These are phyloP conservation scores for Passer montanus DNA, from an alignment of 2,113 vertebrate genomes.

Conservation along the genomic window DNA sequence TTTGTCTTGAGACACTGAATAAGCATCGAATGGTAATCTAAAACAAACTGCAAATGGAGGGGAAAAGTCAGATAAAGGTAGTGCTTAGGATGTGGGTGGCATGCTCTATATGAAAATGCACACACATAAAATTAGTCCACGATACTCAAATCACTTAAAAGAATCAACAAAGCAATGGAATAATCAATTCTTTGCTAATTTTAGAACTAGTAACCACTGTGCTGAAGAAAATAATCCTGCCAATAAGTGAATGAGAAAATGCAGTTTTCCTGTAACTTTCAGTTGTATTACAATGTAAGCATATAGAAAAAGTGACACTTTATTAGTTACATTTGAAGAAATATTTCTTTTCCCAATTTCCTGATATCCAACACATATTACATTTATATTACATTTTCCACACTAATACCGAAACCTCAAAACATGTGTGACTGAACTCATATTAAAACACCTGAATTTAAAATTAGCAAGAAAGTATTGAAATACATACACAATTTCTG, in stretches of 20 bases:
- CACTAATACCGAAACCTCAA: not conserved
- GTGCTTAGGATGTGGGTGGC: not conserved
- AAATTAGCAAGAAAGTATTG: not conserved
- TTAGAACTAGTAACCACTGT: not conserved
- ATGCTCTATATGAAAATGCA: not conserved
- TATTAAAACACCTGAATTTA: not conserved
- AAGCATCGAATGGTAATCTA: not conserved
- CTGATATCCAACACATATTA: not conserved
- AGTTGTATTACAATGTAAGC: not conserved
- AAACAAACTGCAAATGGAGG: not conserved
- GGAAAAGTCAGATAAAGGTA: not conserved
- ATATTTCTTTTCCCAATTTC: not conserved
- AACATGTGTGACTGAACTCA: not conserved
- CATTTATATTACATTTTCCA: not conserved
- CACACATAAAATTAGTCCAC: not conserved
- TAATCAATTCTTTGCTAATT: not conserved
- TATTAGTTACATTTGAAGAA: not conserved
- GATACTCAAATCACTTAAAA: not conserved
- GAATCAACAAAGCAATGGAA: not conserved
- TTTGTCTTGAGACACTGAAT: not conserved
- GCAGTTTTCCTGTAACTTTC: not conserved
- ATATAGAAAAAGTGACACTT: not conserved
- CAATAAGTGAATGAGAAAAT: not conserved
- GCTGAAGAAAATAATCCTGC: not conserved
- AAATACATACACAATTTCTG: conserved; percentile 88